A percentile compares a stretch with the other conserved stretches of the same genome.
These are phyloP conservation scores for Brachyalestes nurse DNA, from an alignment of 2,797 vertebrate genomes.

Conservation along the genomic window DNA sequence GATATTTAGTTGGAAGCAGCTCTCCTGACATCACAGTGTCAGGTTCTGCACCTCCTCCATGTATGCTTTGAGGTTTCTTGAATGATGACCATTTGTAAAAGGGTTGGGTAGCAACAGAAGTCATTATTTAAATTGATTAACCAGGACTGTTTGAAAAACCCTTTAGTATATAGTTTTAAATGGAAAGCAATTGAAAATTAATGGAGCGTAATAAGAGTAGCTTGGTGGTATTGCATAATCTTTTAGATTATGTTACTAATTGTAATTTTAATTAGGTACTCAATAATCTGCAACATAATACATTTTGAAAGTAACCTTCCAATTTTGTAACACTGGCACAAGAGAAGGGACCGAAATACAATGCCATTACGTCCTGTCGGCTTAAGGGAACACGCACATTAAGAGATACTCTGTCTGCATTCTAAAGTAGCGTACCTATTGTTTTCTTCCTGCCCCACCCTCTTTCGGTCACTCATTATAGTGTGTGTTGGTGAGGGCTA, in stretches of 20 bases:
- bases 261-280: conserved; percentile 21
- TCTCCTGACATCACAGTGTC: too few relatives aligned
- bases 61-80: not conserved
- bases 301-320: conserved; percentile 18
- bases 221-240: not conserved
- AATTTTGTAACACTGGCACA: conserved; percentile 10
- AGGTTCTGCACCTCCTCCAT: too few relatives aligned
- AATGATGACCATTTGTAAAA: not conserved
- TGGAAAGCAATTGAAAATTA: not conserved
- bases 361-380: conserved; percentile 15
- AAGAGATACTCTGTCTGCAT: conserved; percentile 31
- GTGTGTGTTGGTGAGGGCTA: not conserved
- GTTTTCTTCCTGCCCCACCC: not conserved
- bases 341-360: conserved; percentile 15
- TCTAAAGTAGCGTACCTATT: conserved; percentile 19
- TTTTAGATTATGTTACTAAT: conserved; percentile 14
- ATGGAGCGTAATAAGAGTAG: not conserved
- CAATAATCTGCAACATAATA: conserved; percentile 13
- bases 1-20: too few relatives aligned
- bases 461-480: not conserved
- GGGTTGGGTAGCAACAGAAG: not conserved
- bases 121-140: not conserved
- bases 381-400: conserved; percentile 13
- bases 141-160: not conserved
- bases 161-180: not conserved